phyloP scores from a whole-genome alignment of 2,888 invertebrate genomes.

The Stegana nigrithorax region DNA sequence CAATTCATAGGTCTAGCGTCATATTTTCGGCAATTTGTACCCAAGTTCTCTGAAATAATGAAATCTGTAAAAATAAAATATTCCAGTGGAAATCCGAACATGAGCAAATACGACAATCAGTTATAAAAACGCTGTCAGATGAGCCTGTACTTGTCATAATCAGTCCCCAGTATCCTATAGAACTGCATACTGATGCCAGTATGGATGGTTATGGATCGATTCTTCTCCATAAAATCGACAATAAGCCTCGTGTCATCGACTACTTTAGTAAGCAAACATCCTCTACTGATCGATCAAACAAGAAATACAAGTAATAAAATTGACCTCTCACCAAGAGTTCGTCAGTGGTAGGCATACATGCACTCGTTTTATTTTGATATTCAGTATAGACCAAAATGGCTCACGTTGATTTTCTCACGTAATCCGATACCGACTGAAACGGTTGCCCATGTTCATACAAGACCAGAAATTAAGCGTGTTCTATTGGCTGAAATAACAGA shows the following conservation, averaged over 20 bases:
- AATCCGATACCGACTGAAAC: conserved; percentile 16
- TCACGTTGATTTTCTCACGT: conserved; percentile 28
- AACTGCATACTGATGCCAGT: conserved; percentile 15
- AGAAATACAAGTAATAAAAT: conserved; percentile 13
- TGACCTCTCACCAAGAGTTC: conserved; percentile 24
- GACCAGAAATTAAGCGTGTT: too few relatives aligned
- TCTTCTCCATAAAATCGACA: not conserved
- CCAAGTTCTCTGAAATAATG: not conserved
- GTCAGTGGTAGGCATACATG: conserved; percentile 28
- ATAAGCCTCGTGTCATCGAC: conserved; percentile 5
- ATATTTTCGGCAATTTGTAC: conserved; percentile 1
- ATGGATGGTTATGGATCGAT: conserved; percentile 9
- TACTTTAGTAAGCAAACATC: not conserved
- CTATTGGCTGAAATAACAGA: too few relatives aligned
- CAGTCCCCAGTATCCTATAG: not conserved
- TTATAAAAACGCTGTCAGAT: not conserved
- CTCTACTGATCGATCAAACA: not conserved
- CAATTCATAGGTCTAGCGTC: not conserved
- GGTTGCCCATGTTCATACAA: too few relatives aligned
- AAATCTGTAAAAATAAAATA: not conserved
- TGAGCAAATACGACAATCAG: not conserved
- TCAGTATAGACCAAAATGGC: conserved; percentile 26
- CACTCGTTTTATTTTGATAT: conserved; percentile 30
- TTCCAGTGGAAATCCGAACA: conserved; percentile 7
- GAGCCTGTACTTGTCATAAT: conserved; percentile 8